Evolutionary conservation across 2,888 invertebrate genomes (phyloP), one percentile per base, ranked within the genome.

Genomic region (Galeopsomyia nigrocyanea): DNA sequence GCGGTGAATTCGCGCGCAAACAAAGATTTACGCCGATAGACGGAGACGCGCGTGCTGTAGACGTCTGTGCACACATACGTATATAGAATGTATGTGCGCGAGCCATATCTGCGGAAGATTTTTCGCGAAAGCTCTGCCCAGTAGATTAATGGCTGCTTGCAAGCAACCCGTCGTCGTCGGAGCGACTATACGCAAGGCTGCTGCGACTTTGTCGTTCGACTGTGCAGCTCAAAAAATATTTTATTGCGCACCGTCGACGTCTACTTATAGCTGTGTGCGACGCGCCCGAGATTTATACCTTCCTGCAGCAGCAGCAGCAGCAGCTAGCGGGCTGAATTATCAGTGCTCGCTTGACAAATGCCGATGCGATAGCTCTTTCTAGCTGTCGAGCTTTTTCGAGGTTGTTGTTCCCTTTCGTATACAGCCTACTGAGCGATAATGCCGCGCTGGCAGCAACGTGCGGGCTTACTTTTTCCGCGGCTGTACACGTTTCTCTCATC

Each of bases 11-110:
- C 78, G 78, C 67, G 26, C 26, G 78, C 80, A 79, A 82, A 82
- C 81, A 81, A 82, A 82, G 82, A 82, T 82, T 82, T 82, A 82
- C 80, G 77, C 79, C 78, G 80, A 82, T 81, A 78, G 75, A 71
- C 63, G 49, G 61, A 74, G 67, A 70, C 64, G 55, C 26, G 51
- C 49, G 53, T 9, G 56, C 65, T n/a, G 31, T 31, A 31, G 31
- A 31, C n/a, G n/a, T n/a, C n/a, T 31, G 3, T 31, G 7, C 31
- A 31, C 31, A 31, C 31, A 31, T 31, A 7, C 7, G n/a, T 2
- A 16, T n/a, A n/a, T n/a, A n/a, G n/a, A n/a, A n/a, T n/a, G n/a
- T n/a, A n/a, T n/a, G n/a, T n/a, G 26, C 19, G 22, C 39, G 13
- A 16, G 46, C 19, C 22, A 31, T 56, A 56, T 63, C 13, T 39